Percentiles rank a stretch among this genome's conserved stretches.
These are phyloP conservation scores for Gryllus longicercus DNA, from an alignment of 2,888 invertebrate genomes.

Conservation along the genomic window DNA sequence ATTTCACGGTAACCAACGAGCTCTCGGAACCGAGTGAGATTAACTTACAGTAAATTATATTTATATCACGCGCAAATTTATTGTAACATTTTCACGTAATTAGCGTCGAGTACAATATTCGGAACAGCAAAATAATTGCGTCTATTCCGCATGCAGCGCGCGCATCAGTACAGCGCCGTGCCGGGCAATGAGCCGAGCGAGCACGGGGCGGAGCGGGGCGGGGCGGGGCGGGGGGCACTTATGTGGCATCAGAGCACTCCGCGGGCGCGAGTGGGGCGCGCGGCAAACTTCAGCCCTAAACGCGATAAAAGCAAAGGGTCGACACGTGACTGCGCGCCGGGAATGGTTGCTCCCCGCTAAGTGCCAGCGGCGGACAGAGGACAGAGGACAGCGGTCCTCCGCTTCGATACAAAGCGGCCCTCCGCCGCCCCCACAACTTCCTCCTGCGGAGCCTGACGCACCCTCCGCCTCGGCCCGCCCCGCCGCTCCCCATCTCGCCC, in stretches of 20 bases:
- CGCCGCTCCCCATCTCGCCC: too few species aligned
- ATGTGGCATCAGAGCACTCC: not conserved
- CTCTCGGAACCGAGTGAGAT: not conserved
- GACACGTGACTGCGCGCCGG: not conserved
- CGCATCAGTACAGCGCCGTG: not conserved
- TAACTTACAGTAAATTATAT: not conserved
- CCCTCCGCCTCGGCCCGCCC: too few species aligned
- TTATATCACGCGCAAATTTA: not conserved
- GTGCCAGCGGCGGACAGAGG: not conserved
- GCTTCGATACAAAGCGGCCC: not conserved
- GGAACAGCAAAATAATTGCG: not conserved
- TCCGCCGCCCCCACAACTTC: not conserved
- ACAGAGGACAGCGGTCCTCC: not conserved
- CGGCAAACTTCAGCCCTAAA: not conserved
- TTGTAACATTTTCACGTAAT: too few species aligned
- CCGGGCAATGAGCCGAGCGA: too few species aligned
- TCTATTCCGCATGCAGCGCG: not conserved
- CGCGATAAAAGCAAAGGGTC: constrained; percentile 3
- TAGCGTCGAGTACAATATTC: not conserved
- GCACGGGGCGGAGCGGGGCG: too few species aligned
- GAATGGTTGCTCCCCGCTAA: not conserved
- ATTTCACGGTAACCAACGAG: not conserved
- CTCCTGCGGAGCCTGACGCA: too few species aligned
- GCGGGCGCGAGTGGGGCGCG: not conserved
- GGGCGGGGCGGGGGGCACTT: too few species aligned